phyloP scores from a whole-genome alignment of 2,113 vertebrate species.

The Chroicocephalus ridibundus region DNA sequence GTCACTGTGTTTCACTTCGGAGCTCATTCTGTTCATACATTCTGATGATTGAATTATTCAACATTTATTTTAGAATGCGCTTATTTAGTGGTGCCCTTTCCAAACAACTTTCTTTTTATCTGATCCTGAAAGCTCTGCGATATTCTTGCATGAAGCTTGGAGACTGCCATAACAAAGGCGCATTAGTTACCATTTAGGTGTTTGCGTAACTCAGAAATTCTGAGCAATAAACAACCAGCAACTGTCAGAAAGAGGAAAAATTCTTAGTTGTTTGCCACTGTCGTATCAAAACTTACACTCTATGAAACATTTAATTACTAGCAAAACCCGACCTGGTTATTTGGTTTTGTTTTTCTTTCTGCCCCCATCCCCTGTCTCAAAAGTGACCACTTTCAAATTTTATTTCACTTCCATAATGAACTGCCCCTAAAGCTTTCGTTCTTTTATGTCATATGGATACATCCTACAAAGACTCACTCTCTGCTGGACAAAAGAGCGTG shows the following conservation, averaged over 20 bases:
- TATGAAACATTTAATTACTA: neutral
- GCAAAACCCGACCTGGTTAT: neutral
- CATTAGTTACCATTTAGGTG: neutral
- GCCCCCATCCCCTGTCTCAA: neutral
- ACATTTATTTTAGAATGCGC: constrained; percentile 5
- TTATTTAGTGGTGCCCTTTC: neutral
- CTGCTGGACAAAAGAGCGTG: neutral
- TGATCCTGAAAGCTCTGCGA: neutral
- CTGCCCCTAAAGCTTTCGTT: neutral
- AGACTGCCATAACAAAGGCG: neutral
- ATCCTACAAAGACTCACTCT: neutral
- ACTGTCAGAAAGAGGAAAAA: neutral
- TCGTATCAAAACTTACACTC: neutral
- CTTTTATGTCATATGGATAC: neutral
- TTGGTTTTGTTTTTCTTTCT: neutral
- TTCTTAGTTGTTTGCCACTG: neutral
- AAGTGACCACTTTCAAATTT: neutral
- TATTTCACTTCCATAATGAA: neutral
- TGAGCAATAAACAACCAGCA: neutral
- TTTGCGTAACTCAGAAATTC: neutral
- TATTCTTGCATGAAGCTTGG: neutral
- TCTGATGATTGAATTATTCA: constrained; percentile 36
- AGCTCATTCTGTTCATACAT: neutral
- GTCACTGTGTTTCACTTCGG: neutral
- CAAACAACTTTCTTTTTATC: neutral